phyloP scores from a whole-genome alignment of 2,113 vertebrate genomes.

The Psittacula cyanocephala region DNA sequence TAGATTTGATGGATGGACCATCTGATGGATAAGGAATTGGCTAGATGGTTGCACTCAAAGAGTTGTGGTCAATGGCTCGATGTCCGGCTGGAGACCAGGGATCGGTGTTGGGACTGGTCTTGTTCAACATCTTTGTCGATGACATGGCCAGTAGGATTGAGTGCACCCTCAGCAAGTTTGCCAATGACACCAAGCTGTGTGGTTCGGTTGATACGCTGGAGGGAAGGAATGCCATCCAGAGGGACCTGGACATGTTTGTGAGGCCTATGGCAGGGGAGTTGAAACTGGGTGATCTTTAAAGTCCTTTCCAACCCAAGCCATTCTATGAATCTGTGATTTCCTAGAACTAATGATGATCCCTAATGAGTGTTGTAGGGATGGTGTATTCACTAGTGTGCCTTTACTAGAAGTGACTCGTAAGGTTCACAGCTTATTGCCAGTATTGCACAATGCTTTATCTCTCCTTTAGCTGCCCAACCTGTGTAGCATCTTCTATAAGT shows the following conservation, averaged over 20 bases:
- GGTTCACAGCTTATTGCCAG: neutral
- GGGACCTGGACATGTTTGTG: neutral
- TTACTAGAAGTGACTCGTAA: neutral
- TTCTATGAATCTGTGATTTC: neutral
- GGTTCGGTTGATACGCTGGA: no score
- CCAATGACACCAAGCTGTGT: neutral
- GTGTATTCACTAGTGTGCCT: neutral
- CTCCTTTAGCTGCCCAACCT: neutral
- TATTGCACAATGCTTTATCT: neutral
- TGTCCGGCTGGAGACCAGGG: neutral
- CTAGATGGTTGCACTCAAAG: neutral
- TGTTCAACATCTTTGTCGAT: neutral
- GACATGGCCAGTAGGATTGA: neutral
- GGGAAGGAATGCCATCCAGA: neutral
- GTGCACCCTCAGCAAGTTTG: no score
- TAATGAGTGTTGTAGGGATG: neutral
- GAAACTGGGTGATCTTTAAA: neutral
- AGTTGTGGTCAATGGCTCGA: neutral
- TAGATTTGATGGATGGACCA: neutral
- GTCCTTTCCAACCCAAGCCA: neutral
- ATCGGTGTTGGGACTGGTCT: neutral
- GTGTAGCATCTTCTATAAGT: neutral
- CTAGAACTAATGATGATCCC: neutral
- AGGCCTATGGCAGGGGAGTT: neutral
- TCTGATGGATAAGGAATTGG: neutral